phyloP scores from a whole-genome alignment of 2,888 invertebrate genomes.

The Agrenia bidenticulata region DNA sequence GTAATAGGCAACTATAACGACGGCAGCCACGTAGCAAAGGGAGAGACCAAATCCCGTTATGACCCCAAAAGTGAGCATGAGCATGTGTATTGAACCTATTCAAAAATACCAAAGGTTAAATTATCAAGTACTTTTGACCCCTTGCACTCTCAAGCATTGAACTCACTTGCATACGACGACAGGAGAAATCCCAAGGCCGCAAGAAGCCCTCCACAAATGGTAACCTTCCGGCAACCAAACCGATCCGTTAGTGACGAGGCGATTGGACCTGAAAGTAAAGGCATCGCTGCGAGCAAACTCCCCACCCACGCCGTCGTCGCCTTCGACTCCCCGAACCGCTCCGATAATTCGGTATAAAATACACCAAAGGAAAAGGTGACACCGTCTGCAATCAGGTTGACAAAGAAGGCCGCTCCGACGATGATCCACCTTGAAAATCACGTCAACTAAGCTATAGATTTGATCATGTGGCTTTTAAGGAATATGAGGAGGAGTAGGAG shows the following conservation, averaged over 20 bases:
- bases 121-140: constrained; percentile 1
- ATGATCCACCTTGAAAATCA: constrained; percentile 89
- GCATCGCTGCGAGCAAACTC: constrained; percentile 87
- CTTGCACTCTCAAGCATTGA: not conserved
- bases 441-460: too few relatives aligned
- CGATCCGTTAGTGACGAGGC: constrained; percentile 65
- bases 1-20: constrained; percentile 86
- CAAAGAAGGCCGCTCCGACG: constrained; percentile 82
- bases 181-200: constrained; percentile 75
- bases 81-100: constrained; percentile 69
- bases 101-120: not conserved
- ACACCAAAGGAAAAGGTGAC: constrained; percentile 90
- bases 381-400: constrained; percentile 88
- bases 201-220: constrained; percentile 74
- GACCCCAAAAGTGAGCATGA: constrained; percentile 80
- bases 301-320: constrained; percentile 89
- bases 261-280: constrained; percentile 79
- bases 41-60: constrained; percentile 82
- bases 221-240: constrained; percentile 73
- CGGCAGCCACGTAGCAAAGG: constrained; percentile 71
- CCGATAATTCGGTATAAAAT: constrained; percentile 79
- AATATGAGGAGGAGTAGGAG: not conserved
- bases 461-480: not conserved
- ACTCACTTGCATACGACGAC: constrained; percentile 63
- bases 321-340: constrained; percentile 80